Percentiles rank a stretch among this genome's conserved stretches.
phyloP scores from a whole-genome alignment of 1,140 invertebrate genomes.

The Drosophila aff. region DNA sequence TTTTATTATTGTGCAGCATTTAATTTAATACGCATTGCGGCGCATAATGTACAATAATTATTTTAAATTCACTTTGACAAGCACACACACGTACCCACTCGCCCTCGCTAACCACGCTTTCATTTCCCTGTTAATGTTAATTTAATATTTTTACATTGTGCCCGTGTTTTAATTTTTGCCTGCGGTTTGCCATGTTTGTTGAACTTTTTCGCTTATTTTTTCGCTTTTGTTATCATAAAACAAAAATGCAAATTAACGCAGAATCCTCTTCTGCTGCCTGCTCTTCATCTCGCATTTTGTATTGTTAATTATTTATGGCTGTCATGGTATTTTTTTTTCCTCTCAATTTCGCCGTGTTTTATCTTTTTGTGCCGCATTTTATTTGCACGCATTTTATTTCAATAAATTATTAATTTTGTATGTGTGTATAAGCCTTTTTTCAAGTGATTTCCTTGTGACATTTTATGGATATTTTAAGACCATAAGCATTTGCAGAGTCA shows the following conservation, averaged over 20 bases:
- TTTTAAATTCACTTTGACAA: constrained; percentile 84
- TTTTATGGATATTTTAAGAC: constrained; percentile 48
- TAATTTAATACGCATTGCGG: constrained; percentile 79
- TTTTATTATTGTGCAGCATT: constrained; percentile 79
- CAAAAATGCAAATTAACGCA: constrained; percentile 83
- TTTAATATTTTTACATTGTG: constrained; percentile 83
- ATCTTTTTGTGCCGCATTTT: constrained; percentile 45
- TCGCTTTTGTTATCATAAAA: constrained; percentile 68
- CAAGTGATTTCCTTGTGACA: constrained; percentile 36
- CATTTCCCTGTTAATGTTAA: constrained; percentile 77
- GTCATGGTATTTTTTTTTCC: constrained; percentile 57
- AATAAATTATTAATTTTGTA: constrained; percentile 76
- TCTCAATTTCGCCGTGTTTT: constrained; percentile 27
- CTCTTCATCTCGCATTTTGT: constrained; percentile 62
- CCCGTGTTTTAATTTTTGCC: constrained; percentile 74
- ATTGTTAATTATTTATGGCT: constrained; percentile 79
- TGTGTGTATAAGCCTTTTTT: constrained; percentile 7
- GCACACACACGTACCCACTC: constrained; percentile 15
- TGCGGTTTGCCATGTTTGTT: constrained; percentile 65
- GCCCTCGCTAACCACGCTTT: constrained; percentile 15
- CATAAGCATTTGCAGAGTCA: constrained; percentile 21
- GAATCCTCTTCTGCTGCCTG: constrained; percentile 45
- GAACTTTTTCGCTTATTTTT: constrained; percentile 35
- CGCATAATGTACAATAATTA: constrained; percentile 81
- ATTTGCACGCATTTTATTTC: constrained; percentile 65